Base-by-base conservation (phyloP, 2,888 invertebrate genomes). In the Frankliniella intonsa region DNA sequence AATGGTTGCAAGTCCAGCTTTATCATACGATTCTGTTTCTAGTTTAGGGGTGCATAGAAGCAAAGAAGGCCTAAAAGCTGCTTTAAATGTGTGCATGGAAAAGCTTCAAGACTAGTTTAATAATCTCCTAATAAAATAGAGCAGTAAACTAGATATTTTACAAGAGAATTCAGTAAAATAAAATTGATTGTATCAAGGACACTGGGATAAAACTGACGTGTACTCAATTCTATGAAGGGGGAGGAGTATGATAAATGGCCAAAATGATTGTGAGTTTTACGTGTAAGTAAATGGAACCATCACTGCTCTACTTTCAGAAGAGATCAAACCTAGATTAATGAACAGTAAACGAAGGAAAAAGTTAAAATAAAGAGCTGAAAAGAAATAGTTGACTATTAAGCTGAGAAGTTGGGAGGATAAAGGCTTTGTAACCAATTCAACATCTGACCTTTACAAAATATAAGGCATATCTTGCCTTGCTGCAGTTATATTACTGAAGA, bases 361-460 rank as follows among this genome's bases (percentile, higher is more conserved):
- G 69, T 62, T 62, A 76, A 22, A 11, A 76, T 25, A 25, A 76
- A 76, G 69, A 76, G 69, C 69, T 76, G 69, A 22, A 76, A 76
- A 76, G 69, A 76, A 76, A 76, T 76, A 25, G 69, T 22, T 76
- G 69, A 76, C 69, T 76, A 76, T 76, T 76, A 76, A 76, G 69
- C 69, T 76, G 69, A 76, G 69, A 76, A 76, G 69, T 76, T 76
- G 69, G 69, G 69, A 76, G 69, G 69, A 76, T 76, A 76, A 76
- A 76, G 69, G 69, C 69, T 76, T 25, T 25, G 25, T 76, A 76
- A 76, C 69, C 22, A 76, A 22, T 25, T 76, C 25, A 25, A 76
- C 25, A 25, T 76, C 69, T 76, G 69, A 22, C 69, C 69, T 76
- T 22, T 25, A 76, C 69, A 76, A 76, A 76, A 76, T 22, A 22